Conservation (phyloP, 2,797 vertebrate genomes). For the Acanthurus tractus region DNA sequence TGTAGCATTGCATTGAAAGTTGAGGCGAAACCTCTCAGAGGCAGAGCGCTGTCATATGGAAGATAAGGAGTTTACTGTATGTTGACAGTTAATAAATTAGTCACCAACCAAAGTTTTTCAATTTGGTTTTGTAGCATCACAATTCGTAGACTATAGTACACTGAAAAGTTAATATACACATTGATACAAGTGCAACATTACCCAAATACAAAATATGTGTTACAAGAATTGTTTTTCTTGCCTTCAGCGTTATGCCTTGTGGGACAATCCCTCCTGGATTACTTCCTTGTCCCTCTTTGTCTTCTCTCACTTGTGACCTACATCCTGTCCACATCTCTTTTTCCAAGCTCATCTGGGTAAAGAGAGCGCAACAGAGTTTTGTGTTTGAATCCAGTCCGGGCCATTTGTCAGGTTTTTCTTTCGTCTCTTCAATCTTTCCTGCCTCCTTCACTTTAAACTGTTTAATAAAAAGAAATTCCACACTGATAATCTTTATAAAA, state of each 20-base stretch:
- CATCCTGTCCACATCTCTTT: conserved; percentile 1
- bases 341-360: neutral
- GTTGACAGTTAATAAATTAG: conserved; percentile 1
- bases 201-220: no score
- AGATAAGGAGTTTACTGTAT: neutral
- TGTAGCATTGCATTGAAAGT: neutral
- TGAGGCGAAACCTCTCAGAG: neutral
- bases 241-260: neutral
- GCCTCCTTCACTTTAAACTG: neutral
- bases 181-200: no score
- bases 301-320: neutral
- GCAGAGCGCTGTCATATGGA: neutral
- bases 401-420: conserved; percentile 2
- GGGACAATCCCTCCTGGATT: no score
- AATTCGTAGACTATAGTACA: no score
- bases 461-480: conserved; percentile 25
- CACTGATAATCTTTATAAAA: conserved; percentile 17
- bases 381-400: conserved; percentile 2
- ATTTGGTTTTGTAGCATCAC: neutral
- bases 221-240: neutral
- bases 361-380: neutral
- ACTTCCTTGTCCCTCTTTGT: neutral
- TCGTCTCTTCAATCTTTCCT: neutral
- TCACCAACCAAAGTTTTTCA: neutral
- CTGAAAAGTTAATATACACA: no score